Evolutionary conservation across 2,888 invertebrate species (phyloP).

Genomic region (Trilocha varians): DNA sequence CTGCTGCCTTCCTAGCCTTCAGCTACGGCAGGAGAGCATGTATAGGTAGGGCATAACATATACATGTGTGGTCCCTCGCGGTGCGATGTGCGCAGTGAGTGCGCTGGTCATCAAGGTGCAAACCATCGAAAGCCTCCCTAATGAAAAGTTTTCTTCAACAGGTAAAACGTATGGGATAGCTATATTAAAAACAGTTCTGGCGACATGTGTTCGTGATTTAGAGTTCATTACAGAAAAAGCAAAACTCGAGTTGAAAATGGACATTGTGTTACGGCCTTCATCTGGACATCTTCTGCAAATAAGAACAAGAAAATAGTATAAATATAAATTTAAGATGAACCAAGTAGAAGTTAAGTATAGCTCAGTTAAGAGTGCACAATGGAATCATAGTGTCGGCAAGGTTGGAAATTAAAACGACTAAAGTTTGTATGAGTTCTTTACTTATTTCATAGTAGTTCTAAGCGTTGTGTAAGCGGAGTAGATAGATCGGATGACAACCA

Average conservation of each 20-base stretch:
- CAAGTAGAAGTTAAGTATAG: too few species aligned
- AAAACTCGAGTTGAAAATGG: slow-evolving; percentile 32
- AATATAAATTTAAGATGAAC: not conserved
- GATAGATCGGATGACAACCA: slow-evolving; percentile 23
- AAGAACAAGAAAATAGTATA: not conserved
- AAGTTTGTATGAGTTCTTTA: too few species aligned
- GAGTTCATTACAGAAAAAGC: slow-evolving; percentile 31
- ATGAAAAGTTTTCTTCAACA: slow-evolving; percentile 16
- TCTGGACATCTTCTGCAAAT: slow-evolving; percentile 37
- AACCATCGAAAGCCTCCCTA: too few species aligned
- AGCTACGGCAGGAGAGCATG: slow-evolving; percentile 33
- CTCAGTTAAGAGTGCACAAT: too few species aligned
- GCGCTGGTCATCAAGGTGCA: too few species aligned
- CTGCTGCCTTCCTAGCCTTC: slow-evolving; percentile 32
- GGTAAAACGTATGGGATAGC: slow-evolving; percentile 48
- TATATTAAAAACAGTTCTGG: slow-evolving; percentile 39
- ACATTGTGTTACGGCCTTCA: slow-evolving; percentile 29
- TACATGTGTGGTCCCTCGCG: not conserved
- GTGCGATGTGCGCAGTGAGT: not conserved
- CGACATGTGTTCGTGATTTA: slow-evolving; percentile 34
- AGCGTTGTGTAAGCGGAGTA: slow-evolving; percentile 35
- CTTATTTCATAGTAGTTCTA: slow-evolving; percentile 18
- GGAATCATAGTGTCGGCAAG: too few species aligned
- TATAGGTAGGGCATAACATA: slow-evolving; percentile 4
- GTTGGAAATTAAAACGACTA: too few species aligned